Evolutionary conservation across 2,113 vertebrate genomes (phyloP).

Genomic region (Trichomycterus rosablanca): DNA sequence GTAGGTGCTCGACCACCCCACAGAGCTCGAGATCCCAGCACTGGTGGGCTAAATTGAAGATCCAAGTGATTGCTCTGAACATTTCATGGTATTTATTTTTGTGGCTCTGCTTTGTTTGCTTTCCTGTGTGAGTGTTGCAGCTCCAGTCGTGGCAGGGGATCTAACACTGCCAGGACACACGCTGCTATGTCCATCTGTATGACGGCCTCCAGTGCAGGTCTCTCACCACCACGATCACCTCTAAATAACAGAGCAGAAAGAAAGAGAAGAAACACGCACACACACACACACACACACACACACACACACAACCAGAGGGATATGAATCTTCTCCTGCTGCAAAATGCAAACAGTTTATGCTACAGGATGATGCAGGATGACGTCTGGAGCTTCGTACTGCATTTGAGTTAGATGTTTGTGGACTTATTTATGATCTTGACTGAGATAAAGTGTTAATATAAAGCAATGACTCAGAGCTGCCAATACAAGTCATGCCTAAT

Average conservation of each 20-base stretch:
- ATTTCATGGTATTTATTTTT: no score
- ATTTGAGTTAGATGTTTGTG: no score
- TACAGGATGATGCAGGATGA: not conserved
- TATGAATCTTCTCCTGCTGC: slow-evolving; percentile 1
- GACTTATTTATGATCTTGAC: no score
- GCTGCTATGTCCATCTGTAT: slow-evolving; percentile 54
- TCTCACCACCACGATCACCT: slow-evolving; percentile 39
- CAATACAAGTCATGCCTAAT: no score
- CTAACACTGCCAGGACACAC: slow-evolving; percentile 48
- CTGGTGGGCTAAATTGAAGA: no score
- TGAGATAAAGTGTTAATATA: no score
- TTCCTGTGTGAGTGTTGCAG: not conserved
- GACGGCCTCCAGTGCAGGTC: slow-evolving; percentile 41
- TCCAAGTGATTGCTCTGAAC: no score
- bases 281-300: slow-evolving; percentile 14
- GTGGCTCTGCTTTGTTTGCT: no score
- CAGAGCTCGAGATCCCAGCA: no score
- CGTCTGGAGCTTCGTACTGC: slow-evolving; percentile 2
- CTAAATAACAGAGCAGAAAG: slow-evolving; percentile 28
- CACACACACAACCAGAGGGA: slow-evolving; percentile 12
- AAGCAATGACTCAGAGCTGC: no score
- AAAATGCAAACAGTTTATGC: slow-evolving; percentile 15
- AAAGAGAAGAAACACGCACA: slow-evolving; percentile 12
- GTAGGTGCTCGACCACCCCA: no score
- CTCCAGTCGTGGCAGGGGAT: slow-evolving; percentile 19